These are phyloP conservation scores for Pogona vitticeps DNA, from an alignment of 2,113 vertebrate species.

Conservation along the genomic window DNA sequence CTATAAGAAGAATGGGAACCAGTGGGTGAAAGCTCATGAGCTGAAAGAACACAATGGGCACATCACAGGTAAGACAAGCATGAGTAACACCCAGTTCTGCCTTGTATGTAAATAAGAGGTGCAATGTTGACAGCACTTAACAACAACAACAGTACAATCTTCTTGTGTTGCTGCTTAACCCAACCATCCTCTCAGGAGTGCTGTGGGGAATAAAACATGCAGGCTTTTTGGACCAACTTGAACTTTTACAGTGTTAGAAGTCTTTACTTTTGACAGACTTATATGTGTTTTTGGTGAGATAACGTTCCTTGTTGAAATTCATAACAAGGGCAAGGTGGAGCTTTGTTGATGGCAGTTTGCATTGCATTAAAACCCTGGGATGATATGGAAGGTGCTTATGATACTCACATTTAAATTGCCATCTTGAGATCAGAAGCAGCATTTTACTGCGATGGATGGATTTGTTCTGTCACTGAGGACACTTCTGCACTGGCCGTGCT, in stretches of 20 bases:
- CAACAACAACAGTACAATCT: background rate
- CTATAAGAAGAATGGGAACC: conserved; percentile 96
- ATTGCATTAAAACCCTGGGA: no score
- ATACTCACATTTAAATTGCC: background rate
- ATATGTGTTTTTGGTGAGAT: background rate
- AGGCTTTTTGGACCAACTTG: no score
- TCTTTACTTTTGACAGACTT: no score
- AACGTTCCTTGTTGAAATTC: background rate
- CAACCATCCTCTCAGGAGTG: background rate
- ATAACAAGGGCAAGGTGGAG: background rate
- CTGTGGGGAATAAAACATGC: no score
- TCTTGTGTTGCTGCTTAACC: background rate
- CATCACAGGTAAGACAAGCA: conserved; percentile 89
- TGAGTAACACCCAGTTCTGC: background rate
- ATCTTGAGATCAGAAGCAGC: background rate
- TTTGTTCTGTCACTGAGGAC: background rate
- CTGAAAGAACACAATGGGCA: conserved; percentile 98
- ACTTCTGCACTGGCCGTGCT: background rate
- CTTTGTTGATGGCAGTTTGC: no score
- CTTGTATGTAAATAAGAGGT: background rate
- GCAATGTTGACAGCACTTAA: no score
- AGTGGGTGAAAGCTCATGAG: conserved; percentile 96
- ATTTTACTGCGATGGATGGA: background rate
- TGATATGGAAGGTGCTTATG: background rate
- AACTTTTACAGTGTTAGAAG: no score